Percentiles rank a stretch among this genome's conserved stretches.
phyloP scores from a whole-genome alignment of 2,113 vertebrate genomes.

The Apodemus sylvaticus region DNA sequence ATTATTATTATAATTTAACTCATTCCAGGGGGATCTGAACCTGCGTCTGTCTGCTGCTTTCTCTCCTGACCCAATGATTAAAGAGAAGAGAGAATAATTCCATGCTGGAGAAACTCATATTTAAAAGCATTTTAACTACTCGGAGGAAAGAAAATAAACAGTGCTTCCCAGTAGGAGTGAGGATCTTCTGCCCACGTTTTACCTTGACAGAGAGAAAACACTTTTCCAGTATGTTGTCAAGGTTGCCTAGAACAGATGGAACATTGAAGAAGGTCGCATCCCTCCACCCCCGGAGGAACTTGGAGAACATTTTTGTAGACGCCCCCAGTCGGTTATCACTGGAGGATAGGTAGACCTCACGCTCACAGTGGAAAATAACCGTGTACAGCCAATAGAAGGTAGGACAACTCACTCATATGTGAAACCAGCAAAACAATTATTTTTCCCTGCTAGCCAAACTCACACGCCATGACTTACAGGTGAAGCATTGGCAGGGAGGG shows the following conservation, averaged over 20 bases:
- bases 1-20: conserved; percentile 3
- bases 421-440: not conserved
- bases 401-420: not conserved
- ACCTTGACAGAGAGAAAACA: conserved; percentile 45
- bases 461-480: not conserved
- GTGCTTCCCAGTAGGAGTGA: not conserved
- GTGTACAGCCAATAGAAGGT: not conserved
- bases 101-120: not conserved
- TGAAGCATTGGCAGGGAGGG: not conserved
- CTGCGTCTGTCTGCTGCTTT: not conserved
- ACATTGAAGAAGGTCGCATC: conserved; percentile 40
- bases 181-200: not conserved
- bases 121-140: conserved; percentile 17
- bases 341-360: not conserved
- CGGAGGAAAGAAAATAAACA: not conserved
- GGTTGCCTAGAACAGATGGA: conserved; percentile 46
- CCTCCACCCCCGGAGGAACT: not conserved
- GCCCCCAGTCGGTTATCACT: not conserved
- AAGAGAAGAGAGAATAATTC: conserved; percentile 10
- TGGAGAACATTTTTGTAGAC: conserved; percentile 40
- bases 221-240: conserved; percentile 48
- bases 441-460: not conserved
- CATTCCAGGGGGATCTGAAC: not conserved
- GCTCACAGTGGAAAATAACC: not conserved
- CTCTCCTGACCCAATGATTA: not conserved